Percentiles rank a stretch among this genome's conserved stretches.
Conservation (phyloP, 2,797 vertebrate species). For the Ctenochaetus hawaiiensis region DNA sequence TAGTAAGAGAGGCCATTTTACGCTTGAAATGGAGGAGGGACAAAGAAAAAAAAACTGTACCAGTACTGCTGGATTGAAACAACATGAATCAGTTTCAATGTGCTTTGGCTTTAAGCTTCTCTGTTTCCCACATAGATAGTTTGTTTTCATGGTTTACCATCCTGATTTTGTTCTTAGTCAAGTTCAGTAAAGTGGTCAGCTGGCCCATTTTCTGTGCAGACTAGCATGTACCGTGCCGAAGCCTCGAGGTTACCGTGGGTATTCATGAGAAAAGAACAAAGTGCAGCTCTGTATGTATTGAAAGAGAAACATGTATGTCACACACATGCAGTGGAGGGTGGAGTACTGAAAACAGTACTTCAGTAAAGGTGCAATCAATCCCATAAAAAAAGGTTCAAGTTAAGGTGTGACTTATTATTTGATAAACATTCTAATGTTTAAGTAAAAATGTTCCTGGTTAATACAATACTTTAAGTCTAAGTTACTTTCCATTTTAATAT, state of each 20-base stretch:
- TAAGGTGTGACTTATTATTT: too few species aligned
- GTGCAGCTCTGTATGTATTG: not conserved
- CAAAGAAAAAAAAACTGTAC: too few species aligned
- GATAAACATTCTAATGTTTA: too few species aligned
- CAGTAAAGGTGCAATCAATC: too few species aligned
- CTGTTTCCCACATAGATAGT: constrained; percentile 1
- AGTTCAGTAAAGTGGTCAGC: constrained; percentile 8
- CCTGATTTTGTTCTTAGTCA: constrained; percentile 13
- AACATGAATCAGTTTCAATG: too few species aligned
- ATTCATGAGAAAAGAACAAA: constrained; percentile 10
- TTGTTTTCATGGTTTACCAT: constrained; percentile 5
- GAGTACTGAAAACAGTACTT: too few species aligned
- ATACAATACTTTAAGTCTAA: too few species aligned
- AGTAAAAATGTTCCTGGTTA: too few species aligned
- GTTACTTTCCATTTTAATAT: too few species aligned
- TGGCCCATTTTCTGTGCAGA: constrained; percentile 32
- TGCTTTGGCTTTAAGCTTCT: not conserved
- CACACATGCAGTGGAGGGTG: not conserved
- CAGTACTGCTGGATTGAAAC: too few species aligned
- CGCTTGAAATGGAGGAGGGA: not conserved
- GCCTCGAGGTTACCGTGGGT: constrained; percentile 12
- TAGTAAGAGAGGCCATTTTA: not conserved
- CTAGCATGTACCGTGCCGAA: not conserved
- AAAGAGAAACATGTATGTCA: not conserved
- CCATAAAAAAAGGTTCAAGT: too few species aligned